Evolutionary conservation across 2,113 vertebrate species (phyloP), one percentile per base, ranked within the genome.

Genomic region (Benitochromis conjunctus): DNA sequence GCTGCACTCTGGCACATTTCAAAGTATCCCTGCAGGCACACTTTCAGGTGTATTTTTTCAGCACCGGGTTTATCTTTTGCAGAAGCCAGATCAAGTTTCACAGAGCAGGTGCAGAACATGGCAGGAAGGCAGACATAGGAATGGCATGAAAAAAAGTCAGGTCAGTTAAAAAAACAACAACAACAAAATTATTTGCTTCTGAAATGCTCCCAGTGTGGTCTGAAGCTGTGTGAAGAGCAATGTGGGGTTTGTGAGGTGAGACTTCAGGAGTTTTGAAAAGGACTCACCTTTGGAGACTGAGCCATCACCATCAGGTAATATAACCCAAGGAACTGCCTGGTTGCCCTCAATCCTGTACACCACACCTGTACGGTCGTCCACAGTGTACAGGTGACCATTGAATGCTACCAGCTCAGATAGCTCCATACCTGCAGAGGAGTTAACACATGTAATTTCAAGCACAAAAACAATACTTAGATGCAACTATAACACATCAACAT

Each of bases 351-450:
- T 97, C 85, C 96, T 97, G 94, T 98, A 99, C 79, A 99, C 94
- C n/a, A 99, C 97, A 0, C 98, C 98, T 0, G 98, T 99, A 3
- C 98, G 97, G 95, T 99, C 98, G 0, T 99, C 98, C 89, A 99
- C 98, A 0, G 97, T 94, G 77, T 99, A 99, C 10, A 99, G 96
- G 41, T 97, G 97, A 83, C 98, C 98, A 0, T 99, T 98, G 90
- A 99, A 99, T 12, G 94, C 97, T 0, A 97, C 96, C 83, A 99
- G 96, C 81, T 99, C 98, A 0, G 98, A 99, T 66, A 99, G 97
- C 95, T 99, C 98, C 98, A 99, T 99, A 84, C 98, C 98, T 95
- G 82, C 21, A 80, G 83, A 9, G 58, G 29, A 79, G 36, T 10
- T 10, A 21, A n/a, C 10, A 9, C 16, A 6, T 0, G 12, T n/a